Evolutionary conservation across 2,888 invertebrate genomes (phyloP), one percentile per base, ranked within the genome.

Genomic region (Schizotus pectinicornis): DNA sequence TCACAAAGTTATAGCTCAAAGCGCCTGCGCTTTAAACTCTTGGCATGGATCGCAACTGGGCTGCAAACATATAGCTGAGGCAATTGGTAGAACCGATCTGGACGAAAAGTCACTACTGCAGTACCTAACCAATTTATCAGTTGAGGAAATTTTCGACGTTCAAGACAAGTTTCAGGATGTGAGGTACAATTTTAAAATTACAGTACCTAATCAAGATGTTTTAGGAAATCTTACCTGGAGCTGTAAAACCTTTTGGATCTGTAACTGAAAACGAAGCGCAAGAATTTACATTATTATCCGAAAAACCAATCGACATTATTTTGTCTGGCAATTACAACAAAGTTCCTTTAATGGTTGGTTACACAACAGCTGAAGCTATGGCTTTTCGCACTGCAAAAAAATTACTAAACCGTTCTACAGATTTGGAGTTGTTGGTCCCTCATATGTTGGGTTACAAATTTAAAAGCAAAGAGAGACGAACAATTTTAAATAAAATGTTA

Each of bases 331-430:
- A 70, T 43, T 78, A 74, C 59, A 73, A 68, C 33, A 71, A 77
- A 42, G 76, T 80, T 1, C 80, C 80, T 1, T 54, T 78, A 13
- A 69, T 80, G 7, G 72, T 77, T 53, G 78, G 79, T 2, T 77
- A 74, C 39, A 74, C 70, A 42, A 64, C 68, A 1, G 69, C 70
- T 48, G 80, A 80, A 67, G 78, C 78, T 30, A 69, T 77, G 62
- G 58, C 5, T 22, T 22, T 7, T 3, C 12, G 33, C 2, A 8
- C 5, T 7, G 7, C 11, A 46, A 34, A 34, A 9, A 1, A n/a
- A n/a, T n/a, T n/a, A 7, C n/a, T 7, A 8, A 2, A 11, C 11
- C 3, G 3, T 22, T 22, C 5, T 22, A 22, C 22, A 39, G 57
- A 68, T 43, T 64, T 69, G 11, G 12, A 39, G 7, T 2, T 3